Conservation (phyloP, 2,888 invertebrate species). For the Pediacus dermestoides region DNA sequence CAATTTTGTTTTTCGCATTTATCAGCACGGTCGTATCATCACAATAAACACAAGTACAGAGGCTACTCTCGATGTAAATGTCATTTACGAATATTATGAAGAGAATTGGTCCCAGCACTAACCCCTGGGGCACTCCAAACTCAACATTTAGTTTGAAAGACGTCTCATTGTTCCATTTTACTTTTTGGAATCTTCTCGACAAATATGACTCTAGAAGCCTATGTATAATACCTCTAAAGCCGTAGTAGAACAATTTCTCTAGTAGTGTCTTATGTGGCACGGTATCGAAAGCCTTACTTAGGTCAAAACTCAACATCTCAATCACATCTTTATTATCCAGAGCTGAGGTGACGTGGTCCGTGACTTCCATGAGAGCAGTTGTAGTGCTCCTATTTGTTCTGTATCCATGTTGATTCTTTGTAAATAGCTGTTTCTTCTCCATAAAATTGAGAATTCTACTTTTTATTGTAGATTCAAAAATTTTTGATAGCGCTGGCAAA, state of each 20-base stretch:
- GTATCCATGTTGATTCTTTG: slow-evolving; percentile 10
- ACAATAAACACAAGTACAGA: slow-evolving; percentile 1
- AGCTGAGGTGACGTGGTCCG: neutral
- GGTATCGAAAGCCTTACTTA: slow-evolving; percentile 13
- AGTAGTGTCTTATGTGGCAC: slow-evolving; percentile 12
- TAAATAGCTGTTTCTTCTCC: slow-evolving; percentile 6
- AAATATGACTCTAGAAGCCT: slow-evolving; percentile 17
- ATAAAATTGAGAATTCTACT: slow-evolving; percentile 6
- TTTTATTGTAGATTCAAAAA: slow-evolving; percentile 11
- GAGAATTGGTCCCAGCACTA: slow-evolving; percentile 22
- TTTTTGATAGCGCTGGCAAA: slow-evolving; percentile 11
- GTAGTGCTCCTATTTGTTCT: slow-evolving; percentile 7
- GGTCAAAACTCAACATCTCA: slow-evolving; percentile 10
- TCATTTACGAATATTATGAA: slow-evolving; percentile 22
- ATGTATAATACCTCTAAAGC: slow-evolving; percentile 11
- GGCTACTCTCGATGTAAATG: slow-evolving; percentile 6
- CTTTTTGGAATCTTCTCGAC: slow-evolving; percentile 14
- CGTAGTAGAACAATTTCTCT: slow-evolving; percentile 15
- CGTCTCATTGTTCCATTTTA: slow-evolving; percentile 8
- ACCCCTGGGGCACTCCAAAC: slow-evolving; percentile 24
- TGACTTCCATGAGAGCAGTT: slow-evolving; percentile 5
- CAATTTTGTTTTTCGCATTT: neutral
- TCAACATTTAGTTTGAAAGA: slow-evolving; percentile 9
- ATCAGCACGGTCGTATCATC: slow-evolving; percentile 10
- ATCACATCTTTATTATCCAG: neutral